Percentiles rank a stretch among this genome's conserved stretches.
phyloP scores from a whole-genome alignment of 2,797 vertebrate species.

The Macropus fuliginosus region DNA sequence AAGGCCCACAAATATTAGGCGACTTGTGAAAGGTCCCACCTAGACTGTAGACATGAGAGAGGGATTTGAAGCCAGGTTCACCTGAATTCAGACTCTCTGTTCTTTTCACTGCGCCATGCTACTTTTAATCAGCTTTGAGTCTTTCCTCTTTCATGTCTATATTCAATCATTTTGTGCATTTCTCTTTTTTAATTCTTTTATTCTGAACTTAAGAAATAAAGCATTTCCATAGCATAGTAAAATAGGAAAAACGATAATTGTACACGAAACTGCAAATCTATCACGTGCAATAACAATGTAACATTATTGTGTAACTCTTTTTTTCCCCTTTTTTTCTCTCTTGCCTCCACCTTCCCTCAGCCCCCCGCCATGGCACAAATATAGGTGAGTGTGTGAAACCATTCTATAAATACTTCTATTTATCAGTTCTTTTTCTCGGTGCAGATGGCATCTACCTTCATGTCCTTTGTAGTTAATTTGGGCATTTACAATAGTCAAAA shows the following conservation, averaged over 20 bases:
- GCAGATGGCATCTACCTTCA: background rate
- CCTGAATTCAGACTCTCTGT: background rate
- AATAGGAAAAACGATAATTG: background rate
- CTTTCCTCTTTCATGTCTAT: background rate
- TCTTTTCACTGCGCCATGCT: background rate
- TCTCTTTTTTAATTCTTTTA: background rate
- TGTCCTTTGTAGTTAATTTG: background rate
- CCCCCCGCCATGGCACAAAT: background rate
- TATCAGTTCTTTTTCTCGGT: background rate
- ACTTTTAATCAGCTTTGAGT: background rate
- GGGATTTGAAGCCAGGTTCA: background rate
- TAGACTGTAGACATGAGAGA: background rate
- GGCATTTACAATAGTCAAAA: background rate
- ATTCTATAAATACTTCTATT: background rate
- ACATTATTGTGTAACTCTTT: background rate
- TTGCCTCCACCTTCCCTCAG: background rate
- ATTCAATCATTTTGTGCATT: background rate
- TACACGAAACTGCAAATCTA: background rate
- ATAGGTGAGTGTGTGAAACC: too few species aligned
- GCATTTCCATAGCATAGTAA: background rate
- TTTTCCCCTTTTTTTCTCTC: background rate
- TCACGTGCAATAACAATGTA: background rate
- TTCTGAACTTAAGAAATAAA: background rate
- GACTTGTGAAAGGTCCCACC: background rate
- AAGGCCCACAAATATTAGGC: background rate